A percentile compares a stretch with the other conserved stretches of the same genome.
Conservation (phyloP, 2,113 vertebrate species). For the Natator depressus region DNA sequence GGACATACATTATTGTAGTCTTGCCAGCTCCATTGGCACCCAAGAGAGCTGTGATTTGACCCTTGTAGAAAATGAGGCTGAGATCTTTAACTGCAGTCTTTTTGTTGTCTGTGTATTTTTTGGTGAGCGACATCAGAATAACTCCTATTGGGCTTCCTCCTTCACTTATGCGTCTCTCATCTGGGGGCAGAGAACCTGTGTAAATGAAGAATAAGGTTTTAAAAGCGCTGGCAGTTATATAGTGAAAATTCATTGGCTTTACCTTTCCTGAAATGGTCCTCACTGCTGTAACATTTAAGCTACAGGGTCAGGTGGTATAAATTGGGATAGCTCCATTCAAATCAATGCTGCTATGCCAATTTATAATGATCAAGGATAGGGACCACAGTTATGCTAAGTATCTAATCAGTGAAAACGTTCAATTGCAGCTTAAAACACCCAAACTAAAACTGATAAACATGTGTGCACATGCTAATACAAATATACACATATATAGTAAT, state of each 20-base stretch:
- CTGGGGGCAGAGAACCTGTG: not conserved
- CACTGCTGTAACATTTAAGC: not conserved
- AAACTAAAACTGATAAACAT: not conserved
- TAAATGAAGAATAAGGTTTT: not conserved
- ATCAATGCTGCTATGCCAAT: not conserved
- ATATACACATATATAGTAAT: not conserved
- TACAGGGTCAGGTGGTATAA: not conserved
- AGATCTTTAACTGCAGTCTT: slow-evolving; percentile 68
- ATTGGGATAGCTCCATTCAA: not conserved
- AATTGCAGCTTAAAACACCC: not conserved
- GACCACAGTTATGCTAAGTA: too few species aligned
- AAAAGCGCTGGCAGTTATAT: rapidly evolving
- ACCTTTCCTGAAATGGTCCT: not conserved
- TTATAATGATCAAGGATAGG: not conserved
- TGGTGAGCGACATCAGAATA: slow-evolving; percentile 69
- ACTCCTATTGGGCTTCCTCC: slow-evolving; percentile 36
- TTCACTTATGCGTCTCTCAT: not conserved
- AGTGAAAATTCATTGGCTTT: not conserved
- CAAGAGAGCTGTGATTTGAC: slow-evolving; percentile 76
- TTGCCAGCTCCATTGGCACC: slow-evolving; percentile 80
- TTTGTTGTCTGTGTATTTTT: slow-evolving; percentile 28
- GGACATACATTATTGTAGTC: slow-evolving; percentile 77
- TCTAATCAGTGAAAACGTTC: not conserved
- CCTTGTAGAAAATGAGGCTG: slow-evolving; percentile 72
- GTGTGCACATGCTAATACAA: not conserved